These are phyloP conservation scores for Ceratosolen solmsi DNA, from an alignment of 1,140 invertebrate genomes.

Conservation along the genomic window DNA sequence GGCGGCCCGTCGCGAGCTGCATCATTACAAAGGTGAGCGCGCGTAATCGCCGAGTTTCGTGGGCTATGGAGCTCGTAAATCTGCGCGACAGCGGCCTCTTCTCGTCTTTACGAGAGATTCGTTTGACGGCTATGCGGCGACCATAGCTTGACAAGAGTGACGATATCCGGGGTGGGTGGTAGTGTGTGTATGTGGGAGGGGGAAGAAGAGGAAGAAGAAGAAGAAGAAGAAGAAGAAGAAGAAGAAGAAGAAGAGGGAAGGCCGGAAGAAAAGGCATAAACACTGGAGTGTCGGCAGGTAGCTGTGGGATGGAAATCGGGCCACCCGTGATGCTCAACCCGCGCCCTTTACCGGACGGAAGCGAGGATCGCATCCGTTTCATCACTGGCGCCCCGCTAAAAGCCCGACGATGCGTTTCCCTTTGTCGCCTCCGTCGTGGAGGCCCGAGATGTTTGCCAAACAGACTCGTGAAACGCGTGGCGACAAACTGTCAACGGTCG, in stretches of 20 bases:
- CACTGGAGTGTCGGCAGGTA: slow-evolving; percentile 26
- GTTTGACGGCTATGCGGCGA: not conserved
- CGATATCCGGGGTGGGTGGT: too few relatives aligned
- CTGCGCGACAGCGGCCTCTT: not conserved
- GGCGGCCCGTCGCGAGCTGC: not conserved
- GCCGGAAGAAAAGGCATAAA: not conserved
- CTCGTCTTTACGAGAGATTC: not conserved
- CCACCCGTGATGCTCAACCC: not conserved
- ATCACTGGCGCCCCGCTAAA: too few relatives aligned
- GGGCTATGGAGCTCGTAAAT: slow-evolving; percentile 4
- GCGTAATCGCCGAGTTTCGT: not conserved
- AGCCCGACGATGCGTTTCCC: not conserved
- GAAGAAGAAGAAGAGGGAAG: too few relatives aligned
- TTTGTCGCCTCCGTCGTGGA: not conserved
- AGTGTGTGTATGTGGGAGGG: too few relatives aligned
- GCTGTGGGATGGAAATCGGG: not conserved
- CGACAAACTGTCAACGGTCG: not conserved
- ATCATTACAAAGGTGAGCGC: not conserved
- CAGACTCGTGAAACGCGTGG: not conserved
- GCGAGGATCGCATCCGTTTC: not conserved
- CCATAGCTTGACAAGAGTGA: too few relatives aligned
- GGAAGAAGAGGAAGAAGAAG: too few relatives aligned
- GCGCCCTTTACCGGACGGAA: not conserved
- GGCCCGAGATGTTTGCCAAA: not conserved
- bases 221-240: too few relatives aligned